Conservation (phyloP, 1,140 invertebrate genomes). For the Chironomus tepperi region DNA sequence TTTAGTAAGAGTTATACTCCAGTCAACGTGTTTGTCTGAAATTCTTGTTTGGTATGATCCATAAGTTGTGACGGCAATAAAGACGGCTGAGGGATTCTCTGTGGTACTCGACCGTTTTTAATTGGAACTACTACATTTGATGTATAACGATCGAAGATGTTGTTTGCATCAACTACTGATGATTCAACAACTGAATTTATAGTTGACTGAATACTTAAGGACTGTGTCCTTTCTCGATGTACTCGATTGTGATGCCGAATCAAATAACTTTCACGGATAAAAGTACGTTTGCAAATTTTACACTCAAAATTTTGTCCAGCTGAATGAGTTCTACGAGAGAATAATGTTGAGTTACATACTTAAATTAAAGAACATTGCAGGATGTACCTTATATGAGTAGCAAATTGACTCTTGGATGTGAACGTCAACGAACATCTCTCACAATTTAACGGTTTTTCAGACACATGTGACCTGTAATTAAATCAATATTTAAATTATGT, state of each 20-base stretch:
- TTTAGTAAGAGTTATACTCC: too few species aligned
- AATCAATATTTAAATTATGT: conserved; percentile 16
- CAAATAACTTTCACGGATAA: conserved; percentile 64
- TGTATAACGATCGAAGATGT: too few species aligned
- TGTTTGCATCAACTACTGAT: not conserved
- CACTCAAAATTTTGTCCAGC: conserved; percentile 59
- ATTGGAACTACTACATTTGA: too few species aligned
- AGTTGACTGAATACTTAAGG: conserved; percentile 42
- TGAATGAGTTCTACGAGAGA: conserved; percentile 50
- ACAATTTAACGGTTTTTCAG: conserved; percentile 61
- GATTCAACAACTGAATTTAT: conserved; percentile 39
- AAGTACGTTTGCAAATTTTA: conserved; percentile 59
- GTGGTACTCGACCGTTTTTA: too few species aligned
- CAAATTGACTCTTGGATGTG: conserved; percentile 60
- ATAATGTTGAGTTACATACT: too few species aligned
- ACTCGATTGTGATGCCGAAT: conserved; percentile 62
- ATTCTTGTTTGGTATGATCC: too few species aligned
- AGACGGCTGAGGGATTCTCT: too few species aligned
- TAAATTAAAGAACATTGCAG: too few species aligned
- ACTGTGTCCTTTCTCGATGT: conserved; percentile 50
- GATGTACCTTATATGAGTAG: conserved; percentile 50
- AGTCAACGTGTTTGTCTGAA: too few species aligned
- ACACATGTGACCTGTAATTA: conserved; percentile 53
- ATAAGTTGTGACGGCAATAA: too few species aligned
- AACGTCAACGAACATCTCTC: conserved; percentile 62